Evolutionary conservation across 2,113 vertebrate species (phyloP).

Genomic region (Tachycineta bicolor): DNA sequence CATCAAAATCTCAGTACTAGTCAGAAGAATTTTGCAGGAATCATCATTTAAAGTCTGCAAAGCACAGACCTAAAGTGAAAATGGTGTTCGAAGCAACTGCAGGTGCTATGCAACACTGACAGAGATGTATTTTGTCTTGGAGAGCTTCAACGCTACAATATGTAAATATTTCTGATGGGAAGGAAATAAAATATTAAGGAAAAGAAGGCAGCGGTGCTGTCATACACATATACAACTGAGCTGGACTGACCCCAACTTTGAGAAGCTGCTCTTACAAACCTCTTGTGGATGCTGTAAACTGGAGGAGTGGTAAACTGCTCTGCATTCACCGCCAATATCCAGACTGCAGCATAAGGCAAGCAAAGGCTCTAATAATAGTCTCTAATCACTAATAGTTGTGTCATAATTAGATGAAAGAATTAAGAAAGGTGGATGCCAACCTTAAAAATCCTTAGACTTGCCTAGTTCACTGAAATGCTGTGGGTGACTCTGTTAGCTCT

Average conservation of each 20-base stretch:
- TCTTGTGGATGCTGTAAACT: conserved; percentile 29
- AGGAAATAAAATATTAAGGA: conserved; percentile 41
- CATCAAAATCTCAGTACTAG: not conserved
- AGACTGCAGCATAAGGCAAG: not conserved
- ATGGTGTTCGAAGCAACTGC: not conserved
- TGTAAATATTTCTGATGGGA: conserved; percentile 20
- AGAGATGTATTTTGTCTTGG: not conserved
- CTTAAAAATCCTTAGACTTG: not conserved
- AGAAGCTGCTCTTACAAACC: conserved; percentile 27
- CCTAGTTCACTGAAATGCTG: not conserved
- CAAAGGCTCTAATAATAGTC: not conserved
- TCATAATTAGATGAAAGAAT: not conserved
- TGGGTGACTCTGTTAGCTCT: not conserved
- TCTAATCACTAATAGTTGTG: not conserved
- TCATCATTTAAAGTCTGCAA: not conserved
- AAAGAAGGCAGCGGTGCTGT: not conserved
- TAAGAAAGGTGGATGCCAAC: not conserved
- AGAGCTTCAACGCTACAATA: not conserved
- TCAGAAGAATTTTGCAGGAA: conserved; percentile 17
- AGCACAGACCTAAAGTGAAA: not conserved
- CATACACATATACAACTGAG: conserved; percentile 4
- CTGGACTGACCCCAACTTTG: not conserved
- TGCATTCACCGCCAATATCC: not conserved
- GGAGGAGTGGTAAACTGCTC: not conserved
- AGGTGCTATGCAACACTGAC: not conserved